Percentiles rank a stretch among this genome's conserved stretches.
These are phyloP conservation scores for Caradrina clavipalpis DNA, from an alignment of 2,888 invertebrate species.

Conservation along the genomic window DNA sequence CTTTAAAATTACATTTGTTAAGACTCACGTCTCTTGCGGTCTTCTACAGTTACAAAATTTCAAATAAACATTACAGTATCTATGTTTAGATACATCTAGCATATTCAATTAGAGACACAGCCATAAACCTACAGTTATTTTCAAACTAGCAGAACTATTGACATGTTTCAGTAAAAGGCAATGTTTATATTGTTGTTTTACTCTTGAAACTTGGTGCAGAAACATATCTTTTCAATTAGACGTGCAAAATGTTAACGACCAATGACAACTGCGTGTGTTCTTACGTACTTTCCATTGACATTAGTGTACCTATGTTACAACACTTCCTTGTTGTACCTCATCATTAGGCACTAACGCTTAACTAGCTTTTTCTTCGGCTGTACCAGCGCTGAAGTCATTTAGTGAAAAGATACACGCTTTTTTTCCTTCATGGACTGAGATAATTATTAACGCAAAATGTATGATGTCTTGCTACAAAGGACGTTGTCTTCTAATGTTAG, in stretches of 20 bases:
- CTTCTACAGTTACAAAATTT: conserved; percentile 10
- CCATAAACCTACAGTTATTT: conserved; percentile 39
- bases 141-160: conserved; percentile 32
- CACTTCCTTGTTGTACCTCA: conserved; percentile 52
- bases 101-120: conserved; percentile 37
- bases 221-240: conserved; percentile 66
- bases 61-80: conserved; percentile 20
- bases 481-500: conserved; percentile 8
- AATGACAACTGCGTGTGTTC: conserved; percentile 44
- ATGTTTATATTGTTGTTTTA: conserved; percentile 46
- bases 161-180: conserved; percentile 47
- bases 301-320: conserved; percentile 47
- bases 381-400: conserved; percentile 15
- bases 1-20: background rate
- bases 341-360: conserved; percentile 47
- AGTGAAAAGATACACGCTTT: conserved; percentile 4
- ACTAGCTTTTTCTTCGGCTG: conserved; percentile 43
- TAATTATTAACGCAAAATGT: background rate
- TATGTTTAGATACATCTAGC: conserved; percentile 11
- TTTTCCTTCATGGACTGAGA: background rate
- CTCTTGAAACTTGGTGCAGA: conserved; percentile 44
- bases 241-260: conserved; percentile 54
- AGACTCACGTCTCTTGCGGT: background rate
- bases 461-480: conserved; percentile 1
- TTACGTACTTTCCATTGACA: conserved; percentile 47